Evolutionary conservation across 2,797 vertebrate genomes (phyloP), one percentile per base, ranked within the genome.

Genomic region (Xenopus petersii): DNA sequence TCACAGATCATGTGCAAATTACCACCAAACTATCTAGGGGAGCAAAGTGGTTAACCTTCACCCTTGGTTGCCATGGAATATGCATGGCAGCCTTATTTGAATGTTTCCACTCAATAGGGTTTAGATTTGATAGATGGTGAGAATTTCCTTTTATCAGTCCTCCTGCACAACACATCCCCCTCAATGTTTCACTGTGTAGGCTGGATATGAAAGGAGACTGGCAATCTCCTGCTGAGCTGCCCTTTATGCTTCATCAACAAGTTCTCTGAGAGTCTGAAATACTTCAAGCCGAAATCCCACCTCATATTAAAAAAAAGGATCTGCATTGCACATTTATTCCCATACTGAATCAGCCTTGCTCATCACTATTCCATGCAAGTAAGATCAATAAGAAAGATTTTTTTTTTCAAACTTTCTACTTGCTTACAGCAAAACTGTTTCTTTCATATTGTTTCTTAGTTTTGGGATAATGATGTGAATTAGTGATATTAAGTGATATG

Each of bases 121-220:
- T 85, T 84, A 85, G 82, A 84, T 84, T 85, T 89, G 86, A 89
- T 89, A 84, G 84, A 88, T 88, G 87, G 87, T 88, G 88, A 88
- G 87, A 87, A 88, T 86, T 82, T 82, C 81, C 82, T 82, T 83
- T 85, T 85, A 71, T 75, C 64, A 73, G 46, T 67, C 62, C 73
- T 65, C 81, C 84, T 81, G 81, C 83, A 84, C 82, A 82, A 85
- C 77, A 85, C 83, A 71, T 26, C 86, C 81, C 83, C 84, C 82
- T 85, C 85, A 75, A 80, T 83, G 82, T 87, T 83, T 79, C 83
- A 81, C 79, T 82, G 77, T 83, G 81, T 84, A 82, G 84, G 84
- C 80, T 75, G 76, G 74, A 80, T 71, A 82, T 87, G 86, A 88
- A 88, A 79, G 80, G 79, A 84, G 81, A 79, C 84, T 85, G 86